phyloP scores from a whole-genome alignment of 2,797 vertebrate genomes.

The Gallinago nigripennis region DNA sequence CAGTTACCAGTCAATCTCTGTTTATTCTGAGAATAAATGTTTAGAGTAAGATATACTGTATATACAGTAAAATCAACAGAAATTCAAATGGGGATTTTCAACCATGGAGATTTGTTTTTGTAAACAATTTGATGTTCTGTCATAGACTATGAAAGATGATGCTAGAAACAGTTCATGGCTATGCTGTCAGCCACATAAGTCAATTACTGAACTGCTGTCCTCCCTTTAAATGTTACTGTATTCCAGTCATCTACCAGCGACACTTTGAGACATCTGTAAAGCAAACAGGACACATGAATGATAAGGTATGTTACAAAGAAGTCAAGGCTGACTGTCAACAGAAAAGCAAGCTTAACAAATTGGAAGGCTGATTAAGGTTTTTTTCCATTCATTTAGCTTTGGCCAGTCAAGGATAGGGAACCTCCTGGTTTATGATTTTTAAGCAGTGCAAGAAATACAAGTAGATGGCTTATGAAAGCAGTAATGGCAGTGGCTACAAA shows the following conservation, averaged over 20 bases:
- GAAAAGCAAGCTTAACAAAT: not conserved
- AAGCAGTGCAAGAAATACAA: not conserved
- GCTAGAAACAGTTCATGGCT: not conserved
- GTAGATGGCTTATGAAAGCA: not conserved
- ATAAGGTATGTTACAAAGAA: not conserved
- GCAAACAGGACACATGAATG: not conserved
- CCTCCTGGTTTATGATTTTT: not conserved
- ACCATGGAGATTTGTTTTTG: not conserved
- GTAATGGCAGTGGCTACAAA: not conserved
- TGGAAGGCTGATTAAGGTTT: not conserved
- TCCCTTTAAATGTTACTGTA: not conserved
- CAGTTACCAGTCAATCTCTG: not conserved
- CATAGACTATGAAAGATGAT: not conserved
- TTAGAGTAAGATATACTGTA: not conserved
- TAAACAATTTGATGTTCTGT: not conserved
- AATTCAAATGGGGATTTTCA: not conserved
- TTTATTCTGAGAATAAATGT: not conserved
- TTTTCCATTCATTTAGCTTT: not conserved
- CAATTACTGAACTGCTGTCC: not conserved
- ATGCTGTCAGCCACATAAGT: not conserved
- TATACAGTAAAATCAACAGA: not conserved
- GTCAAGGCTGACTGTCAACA: constrained; percentile 23
- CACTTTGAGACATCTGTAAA: not conserved
- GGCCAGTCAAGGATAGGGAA: not conserved
- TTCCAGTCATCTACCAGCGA: not conserved